Percentiles rank a stretch among this genome's conserved stretches.
Evolutionary conservation across 2,797 vertebrate species (phyloP).

Genomic region (Acrossocheilus wenchowensis): DNA sequence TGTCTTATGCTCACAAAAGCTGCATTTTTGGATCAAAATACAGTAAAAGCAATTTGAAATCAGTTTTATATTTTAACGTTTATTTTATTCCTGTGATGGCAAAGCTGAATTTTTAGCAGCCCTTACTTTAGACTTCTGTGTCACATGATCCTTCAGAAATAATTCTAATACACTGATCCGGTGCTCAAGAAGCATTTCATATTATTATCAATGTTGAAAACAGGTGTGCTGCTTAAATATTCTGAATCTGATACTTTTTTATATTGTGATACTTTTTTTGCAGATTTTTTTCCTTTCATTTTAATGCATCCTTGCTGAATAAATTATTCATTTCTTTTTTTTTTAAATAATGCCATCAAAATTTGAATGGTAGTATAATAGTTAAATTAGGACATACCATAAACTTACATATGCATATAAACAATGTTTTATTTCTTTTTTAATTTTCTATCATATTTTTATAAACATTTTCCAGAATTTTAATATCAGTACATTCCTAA

Average conservation of each 20-base stretch:
- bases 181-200: neutral
- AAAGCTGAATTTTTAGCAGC: neutral
- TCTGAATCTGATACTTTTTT: neutral
- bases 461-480: neutral
- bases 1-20: neutral
- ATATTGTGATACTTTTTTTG: no score
- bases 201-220: neutral
- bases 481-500: neutral
- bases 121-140: neutral
- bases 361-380: no score
- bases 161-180: neutral
- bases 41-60: neutral
- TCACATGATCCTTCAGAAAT: neutral
- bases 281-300: neutral
- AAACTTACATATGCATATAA: no score
- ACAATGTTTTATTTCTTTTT: no score
- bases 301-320: no score
- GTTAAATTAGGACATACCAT: no score
- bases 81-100: neutral
- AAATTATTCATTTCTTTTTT: no score
- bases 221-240: conserved; percentile 1
- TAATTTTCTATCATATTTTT: no score
- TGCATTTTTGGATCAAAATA: neutral
- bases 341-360: no score
- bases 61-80: neutral